Conservation (phyloP, 2,113 vertebrate species). For the Rhineura floridana region DNA sequence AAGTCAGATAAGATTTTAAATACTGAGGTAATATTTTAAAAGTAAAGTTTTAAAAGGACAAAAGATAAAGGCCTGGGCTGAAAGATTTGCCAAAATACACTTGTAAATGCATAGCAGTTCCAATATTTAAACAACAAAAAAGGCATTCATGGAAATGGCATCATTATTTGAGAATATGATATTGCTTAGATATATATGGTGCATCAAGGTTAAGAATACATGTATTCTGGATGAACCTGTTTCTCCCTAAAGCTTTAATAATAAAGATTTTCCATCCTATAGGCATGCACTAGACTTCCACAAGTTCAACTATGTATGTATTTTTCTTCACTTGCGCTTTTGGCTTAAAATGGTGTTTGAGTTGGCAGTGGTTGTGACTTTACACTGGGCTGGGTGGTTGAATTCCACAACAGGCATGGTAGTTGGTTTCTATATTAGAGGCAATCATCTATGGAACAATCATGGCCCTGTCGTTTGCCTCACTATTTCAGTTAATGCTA, state of each 20-base stretch:
- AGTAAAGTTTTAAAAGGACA: conserved; percentile 36
- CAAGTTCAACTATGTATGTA: conserved; percentile 7
- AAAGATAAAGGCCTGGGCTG: conserved; percentile 53
- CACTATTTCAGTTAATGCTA: neutral
- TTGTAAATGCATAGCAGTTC: conserved; percentile 55
- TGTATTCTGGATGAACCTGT: conserved; percentile 33
- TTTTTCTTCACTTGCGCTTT: rapidly evolving
- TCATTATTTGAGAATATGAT: neutral
- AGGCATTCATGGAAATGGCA: conserved; percentile 44
- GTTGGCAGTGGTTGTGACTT: neutral
- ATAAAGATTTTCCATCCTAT: conserved; percentile 27
- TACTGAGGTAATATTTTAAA: conserved; percentile 55
- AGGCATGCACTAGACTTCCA: rapidly evolving
- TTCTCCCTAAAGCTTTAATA: conserved; percentile 22
- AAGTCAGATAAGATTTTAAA: conserved; percentile 71
- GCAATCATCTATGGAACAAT: neutral
- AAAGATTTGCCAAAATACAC: conserved; percentile 58
- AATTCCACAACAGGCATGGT: neutral
- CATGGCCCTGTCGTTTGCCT: neutral
- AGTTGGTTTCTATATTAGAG: neutral
- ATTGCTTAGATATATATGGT: conserved; percentile 32
- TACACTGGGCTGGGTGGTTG: neutral
- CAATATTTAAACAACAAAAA: conserved; percentile 31
- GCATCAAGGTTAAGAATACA: conserved; percentile 28
- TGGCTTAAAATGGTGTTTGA: neutral